Base-by-base conservation (phyloP, 92 coral and sea anemone genomes). In the Epizoanthus fatuus region DNA sequence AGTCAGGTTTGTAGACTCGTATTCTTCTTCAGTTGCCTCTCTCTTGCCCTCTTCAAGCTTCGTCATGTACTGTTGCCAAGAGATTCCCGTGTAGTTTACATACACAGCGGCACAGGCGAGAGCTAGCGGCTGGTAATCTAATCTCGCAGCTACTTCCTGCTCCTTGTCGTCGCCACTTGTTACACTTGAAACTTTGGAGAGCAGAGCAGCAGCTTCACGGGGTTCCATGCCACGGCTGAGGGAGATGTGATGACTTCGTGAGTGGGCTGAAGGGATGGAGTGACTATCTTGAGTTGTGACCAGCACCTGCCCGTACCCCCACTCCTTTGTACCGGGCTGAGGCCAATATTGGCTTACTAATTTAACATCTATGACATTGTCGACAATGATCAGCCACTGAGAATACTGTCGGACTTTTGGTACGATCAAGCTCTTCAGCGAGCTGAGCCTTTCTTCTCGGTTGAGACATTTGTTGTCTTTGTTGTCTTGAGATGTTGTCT, bases 351-450 rank as follows among this genome's bases (percentile, higher is more conserved):
- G 44, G 8, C n/a, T 12, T 5, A 77, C 63, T 54, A 20, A 51
- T 11, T 16, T 39, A 25, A 80, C 3, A 8, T 86, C 63, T 12
- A 56, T 68, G 25, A 70, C 90, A 59, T 86, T 80, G 57, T 83
- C 85, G 15, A 84, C 75, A 37, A 84, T 89, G 15, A 89, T 45
- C 14, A 89, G 74, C 92, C 92, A 89, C 16, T 68, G 39, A 7
- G 69, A 55, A 65, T 77, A 89, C 3, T 42, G 69, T 37, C 77
- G 29, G 7, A 76, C 77, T 69, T 64, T 89, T 38, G 66, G 3
- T 19, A 54, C 44, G 52, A 84, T 80, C 42, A 64, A 80, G 10
- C n/a, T 83, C 69, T 79, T 83, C 4, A 88, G 80, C 0, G 7
- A 14, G 12, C 22, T 49, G 74, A 88, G 69, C n/a, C 54, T 88